Conservation (phyloP, 2,797 vertebrate species). For the Enteromius anoplus region DNA sequence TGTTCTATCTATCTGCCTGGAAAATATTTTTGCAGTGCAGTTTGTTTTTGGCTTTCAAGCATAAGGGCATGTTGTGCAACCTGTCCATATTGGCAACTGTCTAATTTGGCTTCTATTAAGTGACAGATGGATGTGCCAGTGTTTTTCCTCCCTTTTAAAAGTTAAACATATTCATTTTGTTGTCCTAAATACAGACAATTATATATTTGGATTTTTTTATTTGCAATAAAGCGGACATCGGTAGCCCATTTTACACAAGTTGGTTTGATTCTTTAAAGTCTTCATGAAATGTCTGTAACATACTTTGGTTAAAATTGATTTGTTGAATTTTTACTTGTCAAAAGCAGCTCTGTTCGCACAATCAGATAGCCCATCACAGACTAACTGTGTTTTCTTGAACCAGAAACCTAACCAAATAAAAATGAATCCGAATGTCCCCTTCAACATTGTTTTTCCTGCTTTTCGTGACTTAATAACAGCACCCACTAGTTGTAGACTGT, state of each 20-base stretch:
- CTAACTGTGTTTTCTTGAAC: neutral
- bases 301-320: neutral
- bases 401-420: neutral
- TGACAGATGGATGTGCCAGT: neutral
- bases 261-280: neutral
- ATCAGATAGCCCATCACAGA: neutral
- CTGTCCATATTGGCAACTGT: neutral
- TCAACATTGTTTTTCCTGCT: neutral
- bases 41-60: neutral
- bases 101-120: neutral
- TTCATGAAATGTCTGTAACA: neutral
- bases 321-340: neutral
- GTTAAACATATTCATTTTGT: neutral
- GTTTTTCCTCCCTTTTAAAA: neutral
- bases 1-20: neutral
- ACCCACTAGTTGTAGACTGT: neutral
- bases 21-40: neutral
- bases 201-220: neutral
- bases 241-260: neutral
- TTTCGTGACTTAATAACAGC: neutral
- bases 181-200: neutral
- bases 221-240: neutral
- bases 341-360: neutral
- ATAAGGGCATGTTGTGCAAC: neutral
- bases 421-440: neutral